These are phyloP conservation scores for Brotula barbata DNA, from an alignment of 2,797 vertebrate genomes.

Conservation along the genomic window DNA sequence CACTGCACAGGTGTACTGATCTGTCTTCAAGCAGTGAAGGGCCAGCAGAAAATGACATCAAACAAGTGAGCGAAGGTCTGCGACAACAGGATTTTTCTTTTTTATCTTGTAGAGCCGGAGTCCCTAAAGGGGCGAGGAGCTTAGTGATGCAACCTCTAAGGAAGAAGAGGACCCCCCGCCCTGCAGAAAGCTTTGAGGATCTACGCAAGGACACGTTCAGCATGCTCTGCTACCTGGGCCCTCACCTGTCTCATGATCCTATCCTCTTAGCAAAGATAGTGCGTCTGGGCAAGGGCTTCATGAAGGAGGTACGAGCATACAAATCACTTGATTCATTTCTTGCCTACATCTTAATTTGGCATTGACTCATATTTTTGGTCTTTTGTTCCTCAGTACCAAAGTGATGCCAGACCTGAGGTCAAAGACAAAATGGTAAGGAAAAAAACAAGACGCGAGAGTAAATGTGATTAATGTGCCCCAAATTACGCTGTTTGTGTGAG, in stretches of 20 bases:
- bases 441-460: not conserved
- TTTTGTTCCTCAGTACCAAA: conserved; percentile 82
- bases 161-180: conserved; percentile 87
- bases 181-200: conserved; percentile 91
- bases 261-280: conserved; percentile 96
- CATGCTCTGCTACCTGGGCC: conserved; percentile 96
- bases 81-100: conserved; percentile 12
- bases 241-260: conserved; percentile 94
- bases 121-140: conserved; percentile 95
- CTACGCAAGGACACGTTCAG: conserved; percentile 90
- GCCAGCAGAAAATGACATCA: not conserved
- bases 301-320: conserved; percentile 90
- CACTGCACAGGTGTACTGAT: too few relatives aligned
- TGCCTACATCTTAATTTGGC: not conserved
- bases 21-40: not conserved
- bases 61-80: not conserved
- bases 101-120: conserved; percentile 82
- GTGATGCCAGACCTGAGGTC: conserved; percentile 83
- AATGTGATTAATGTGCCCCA: too few relatives aligned
- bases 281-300: conserved; percentile 94
- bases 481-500: too few relatives aligned
- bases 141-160: conserved; percentile 80
- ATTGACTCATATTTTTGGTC: conserved; percentile 34
- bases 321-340: not conserved
- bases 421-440: conserved; percentile 91